Evolutionary conservation across 2,797 vertebrate species (phyloP).

Genomic region (Pangasius krempfi): DNA sequence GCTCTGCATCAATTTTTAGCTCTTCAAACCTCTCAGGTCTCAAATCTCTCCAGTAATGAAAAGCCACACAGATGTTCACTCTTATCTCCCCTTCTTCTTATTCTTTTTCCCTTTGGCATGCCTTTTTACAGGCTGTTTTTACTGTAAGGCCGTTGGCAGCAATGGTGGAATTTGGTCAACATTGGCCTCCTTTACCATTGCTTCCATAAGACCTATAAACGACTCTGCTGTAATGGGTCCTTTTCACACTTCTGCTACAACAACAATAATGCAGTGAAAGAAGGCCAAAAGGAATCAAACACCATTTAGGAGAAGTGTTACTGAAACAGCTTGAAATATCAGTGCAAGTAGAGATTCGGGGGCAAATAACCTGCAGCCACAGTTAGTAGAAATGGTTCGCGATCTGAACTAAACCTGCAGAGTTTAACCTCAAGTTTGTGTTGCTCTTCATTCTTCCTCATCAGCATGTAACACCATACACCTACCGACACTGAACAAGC

Average conservation of each 20-base stretch:
- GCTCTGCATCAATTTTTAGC: slow-evolving; percentile 12
- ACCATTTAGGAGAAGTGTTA: not conserved
- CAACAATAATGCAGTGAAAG: not conserved
- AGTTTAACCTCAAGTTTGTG: not conserved
- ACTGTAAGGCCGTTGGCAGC: not conserved
- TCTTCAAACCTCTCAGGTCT: slow-evolving; percentile 13
- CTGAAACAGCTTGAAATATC: not conserved
- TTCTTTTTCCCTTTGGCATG: not conserved
- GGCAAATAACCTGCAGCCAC: not conserved
- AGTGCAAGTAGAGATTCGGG: not conserved
- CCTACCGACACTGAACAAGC: not conserved
- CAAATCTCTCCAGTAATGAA: slow-evolving; percentile 4
- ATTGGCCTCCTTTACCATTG: not conserved
- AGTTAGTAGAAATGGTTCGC: not conserved
- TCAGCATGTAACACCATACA: not conserved
- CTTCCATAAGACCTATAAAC: not conserved
- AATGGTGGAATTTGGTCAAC: slow-evolving; percentile 1
- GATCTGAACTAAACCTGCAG: not conserved
- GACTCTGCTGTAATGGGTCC: not conserved
- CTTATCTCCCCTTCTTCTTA: not conserved
- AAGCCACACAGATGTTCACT: not conserved
- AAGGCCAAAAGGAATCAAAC: not conserved
- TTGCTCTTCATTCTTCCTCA: not conserved
- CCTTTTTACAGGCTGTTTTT: not conserved
- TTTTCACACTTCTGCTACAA: not conserved